Percentiles rank a stretch among this genome's conserved stretches.
Evolutionary conservation across 92 coral and sea anemone genomes (phyloP).

Genomic region (Blastomussa wellsi): DNA sequence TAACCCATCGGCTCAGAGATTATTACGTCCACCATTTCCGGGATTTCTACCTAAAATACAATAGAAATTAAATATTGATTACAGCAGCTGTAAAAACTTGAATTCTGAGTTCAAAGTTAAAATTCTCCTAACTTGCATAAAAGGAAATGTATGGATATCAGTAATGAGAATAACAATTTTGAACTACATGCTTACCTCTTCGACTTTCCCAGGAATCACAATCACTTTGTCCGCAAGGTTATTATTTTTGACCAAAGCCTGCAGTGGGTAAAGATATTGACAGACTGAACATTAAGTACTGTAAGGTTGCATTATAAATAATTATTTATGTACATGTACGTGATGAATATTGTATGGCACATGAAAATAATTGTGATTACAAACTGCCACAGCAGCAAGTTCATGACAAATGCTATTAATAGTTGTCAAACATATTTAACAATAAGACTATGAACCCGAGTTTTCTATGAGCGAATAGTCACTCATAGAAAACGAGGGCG

Average conservation of each 20-base stretch:
- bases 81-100: too few species aligned
- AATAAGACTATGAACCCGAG: too few species aligned
- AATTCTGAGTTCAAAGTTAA: background rate
- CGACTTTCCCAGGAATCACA: slow-evolving; percentile 94
- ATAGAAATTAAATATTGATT: too few species aligned
- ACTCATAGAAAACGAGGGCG: too few species aligned
- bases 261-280: background rate
- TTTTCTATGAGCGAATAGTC: too few species aligned
- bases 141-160: background rate
- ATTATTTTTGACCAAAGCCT: slow-evolving; percentile 84
- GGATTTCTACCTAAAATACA: slow-evolving; percentile 79
- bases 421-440: too few species aligned
- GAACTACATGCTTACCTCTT: slow-evolving; percentile 70
- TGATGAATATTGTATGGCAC: too few species aligned
- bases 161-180: background rate
- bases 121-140: background rate
- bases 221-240: slow-evolving; percentile 78
- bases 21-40: slow-evolving; percentile 93
- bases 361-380: too few species aligned
- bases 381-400: too few species aligned
- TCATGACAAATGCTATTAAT: too few species aligned
- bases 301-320: background rate
- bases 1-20: slow-evolving; percentile 99
- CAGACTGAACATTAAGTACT: too few species aligned
- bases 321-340: too few species aligned